These are phyloP conservation scores for Vandiemenella viatica DNA, from an alignment of 2,888 invertebrate species.

Conservation along the genomic window DNA sequence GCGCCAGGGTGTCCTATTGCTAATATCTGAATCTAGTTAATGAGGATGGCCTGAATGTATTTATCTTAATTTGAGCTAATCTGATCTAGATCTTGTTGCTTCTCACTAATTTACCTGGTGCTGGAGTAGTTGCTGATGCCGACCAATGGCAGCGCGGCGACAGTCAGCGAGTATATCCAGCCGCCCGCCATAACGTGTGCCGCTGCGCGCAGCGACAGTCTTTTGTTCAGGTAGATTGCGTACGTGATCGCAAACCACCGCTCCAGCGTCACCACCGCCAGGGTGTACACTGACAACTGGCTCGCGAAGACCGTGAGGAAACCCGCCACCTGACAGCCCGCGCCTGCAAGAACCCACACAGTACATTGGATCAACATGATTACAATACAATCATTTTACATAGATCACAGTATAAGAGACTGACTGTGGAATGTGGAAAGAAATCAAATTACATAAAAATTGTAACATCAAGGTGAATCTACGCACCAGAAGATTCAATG, in stretches of 20 bases:
- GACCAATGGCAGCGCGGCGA: constrained; percentile 65
- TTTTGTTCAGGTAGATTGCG: constrained; percentile 65
- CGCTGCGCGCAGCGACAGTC: constrained; percentile 57
- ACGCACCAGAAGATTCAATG: no score
- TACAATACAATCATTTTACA: no score
- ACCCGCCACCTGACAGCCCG: constrained; percentile 74
- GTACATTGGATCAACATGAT: no score
- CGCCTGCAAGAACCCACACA: constrained; percentile 32
- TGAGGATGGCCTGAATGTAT: no score
- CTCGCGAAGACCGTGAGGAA: constrained; percentile 78
- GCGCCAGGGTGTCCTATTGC: no score
- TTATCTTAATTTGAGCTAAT: no score
- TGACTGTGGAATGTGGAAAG: no score
- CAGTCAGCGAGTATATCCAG: constrained; percentile 59
- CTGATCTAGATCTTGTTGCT: background rate
- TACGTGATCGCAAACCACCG: constrained; percentile 72
- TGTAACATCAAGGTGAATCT: no score
- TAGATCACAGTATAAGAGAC: no score
- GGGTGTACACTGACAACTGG: constrained; percentile 72
- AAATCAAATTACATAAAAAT: no score
- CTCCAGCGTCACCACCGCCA: constrained; percentile 74
- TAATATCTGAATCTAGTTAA: no score
- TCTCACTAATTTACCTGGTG: constrained; percentile 42
- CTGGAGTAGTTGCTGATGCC: constrained; percentile 80
- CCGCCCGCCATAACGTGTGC: constrained; percentile 61